These are phyloP conservation scores for Pangasius larnaudii DNA, from an alignment of 2,797 vertebrate species.

Conservation along the genomic window DNA sequence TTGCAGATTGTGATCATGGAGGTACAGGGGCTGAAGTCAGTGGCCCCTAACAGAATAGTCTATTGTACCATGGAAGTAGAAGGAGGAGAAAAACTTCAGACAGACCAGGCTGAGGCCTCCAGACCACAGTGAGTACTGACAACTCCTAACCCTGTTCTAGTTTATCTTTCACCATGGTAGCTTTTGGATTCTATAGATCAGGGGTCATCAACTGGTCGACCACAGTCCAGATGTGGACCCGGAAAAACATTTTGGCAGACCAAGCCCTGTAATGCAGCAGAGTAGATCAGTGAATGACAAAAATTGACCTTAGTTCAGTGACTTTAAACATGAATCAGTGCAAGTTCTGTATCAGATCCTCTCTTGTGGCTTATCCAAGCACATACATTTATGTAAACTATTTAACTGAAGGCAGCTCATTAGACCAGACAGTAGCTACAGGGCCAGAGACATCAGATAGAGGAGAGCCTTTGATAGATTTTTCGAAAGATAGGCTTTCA, in stretches of 20 bases:
- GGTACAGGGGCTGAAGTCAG: constrained; percentile 91
- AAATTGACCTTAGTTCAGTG: neutral
- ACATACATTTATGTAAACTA: neutral
- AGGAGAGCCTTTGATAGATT: neutral
- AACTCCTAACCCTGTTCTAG: neutral
- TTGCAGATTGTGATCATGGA: constrained; percentile 92
- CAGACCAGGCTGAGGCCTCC: constrained; percentile 95
- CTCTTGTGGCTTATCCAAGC: neutral
- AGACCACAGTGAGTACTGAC: constrained; percentile 89
- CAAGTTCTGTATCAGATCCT: neutral
- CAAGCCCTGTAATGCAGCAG: neutral
- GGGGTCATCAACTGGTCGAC: neutral
- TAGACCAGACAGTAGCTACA: neutral
- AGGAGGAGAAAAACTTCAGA: constrained; percentile 95
- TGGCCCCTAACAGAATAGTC: constrained; percentile 91
- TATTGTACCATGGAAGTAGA: constrained; percentile 99
- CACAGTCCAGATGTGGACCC: neutral
- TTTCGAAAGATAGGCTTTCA: neutral
- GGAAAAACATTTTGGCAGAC: neutral
- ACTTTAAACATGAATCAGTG: neutral
- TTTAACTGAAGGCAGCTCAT: neutral
- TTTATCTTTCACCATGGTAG: neutral
- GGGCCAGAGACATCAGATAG: neutral
- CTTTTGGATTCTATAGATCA: neutral
- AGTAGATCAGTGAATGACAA: neutral